phyloP scores from a whole-genome alignment of 2,888 invertebrate species.

The Pheosia gnoma region DNA sequence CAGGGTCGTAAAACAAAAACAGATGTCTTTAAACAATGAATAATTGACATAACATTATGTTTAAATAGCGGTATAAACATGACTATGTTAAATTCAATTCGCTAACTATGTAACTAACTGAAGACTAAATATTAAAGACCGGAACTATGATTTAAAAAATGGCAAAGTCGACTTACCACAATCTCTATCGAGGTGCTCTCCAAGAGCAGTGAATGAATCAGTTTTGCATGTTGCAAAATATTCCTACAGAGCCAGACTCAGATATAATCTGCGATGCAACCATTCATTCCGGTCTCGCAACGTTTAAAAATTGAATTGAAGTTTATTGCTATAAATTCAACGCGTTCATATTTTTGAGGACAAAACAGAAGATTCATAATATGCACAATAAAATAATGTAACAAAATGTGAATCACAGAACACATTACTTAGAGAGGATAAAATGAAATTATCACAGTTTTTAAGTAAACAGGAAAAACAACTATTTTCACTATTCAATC shows the following conservation, averaged over 20 bases:
- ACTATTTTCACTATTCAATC: too few relatives aligned
- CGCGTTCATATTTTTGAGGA: too few relatives aligned
- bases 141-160: constrained; percentile 25
- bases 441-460: too few relatives aligned
- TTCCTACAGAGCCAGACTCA: too few relatives aligned
- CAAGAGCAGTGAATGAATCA: constrained; percentile 37
- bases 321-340: too few relatives aligned
- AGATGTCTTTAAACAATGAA: constrained; percentile 29
- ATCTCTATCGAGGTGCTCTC: constrained; percentile 28
- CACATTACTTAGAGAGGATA: too few relatives aligned
- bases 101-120: background rate
- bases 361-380: too few relatives aligned
- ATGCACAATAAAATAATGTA: too few relatives aligned
- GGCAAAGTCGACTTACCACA: constrained; percentile 51
- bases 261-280: background rate
- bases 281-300: background rate
- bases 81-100: background rate
- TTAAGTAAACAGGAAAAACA: too few relatives aligned
- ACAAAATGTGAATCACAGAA: too few relatives aligned
- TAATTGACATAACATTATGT: background rate
- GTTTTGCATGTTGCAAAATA: constrained; percentile 13
- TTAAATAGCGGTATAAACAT: background rate
- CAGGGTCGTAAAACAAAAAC: constrained; percentile 54
- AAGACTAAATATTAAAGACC: background rate
- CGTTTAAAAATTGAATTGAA: background rate